These are phyloP conservation scores for Blastobasis adustella DNA, from an alignment of 2,888 invertebrate genomes.

Conservation along the genomic window DNA sequence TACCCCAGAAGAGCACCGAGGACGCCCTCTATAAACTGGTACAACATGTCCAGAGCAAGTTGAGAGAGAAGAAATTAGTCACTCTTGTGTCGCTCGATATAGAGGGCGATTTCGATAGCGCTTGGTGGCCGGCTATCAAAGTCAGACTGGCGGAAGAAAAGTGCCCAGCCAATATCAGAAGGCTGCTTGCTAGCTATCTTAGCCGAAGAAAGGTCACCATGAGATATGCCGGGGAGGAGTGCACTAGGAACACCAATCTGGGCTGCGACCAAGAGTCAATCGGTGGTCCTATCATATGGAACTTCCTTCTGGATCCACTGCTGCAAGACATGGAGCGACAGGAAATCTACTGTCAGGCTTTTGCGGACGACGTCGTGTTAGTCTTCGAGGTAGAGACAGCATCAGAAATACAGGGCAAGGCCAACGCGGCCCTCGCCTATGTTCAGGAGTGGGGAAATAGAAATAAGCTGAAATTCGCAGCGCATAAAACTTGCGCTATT, in stretches of 20 bases:
- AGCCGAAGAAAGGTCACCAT: background rate
- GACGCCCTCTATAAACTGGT: too few species aligned
- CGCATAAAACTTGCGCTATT: background rate
- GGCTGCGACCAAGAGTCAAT: constrained; percentile 9
- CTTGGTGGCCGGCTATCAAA: background rate
- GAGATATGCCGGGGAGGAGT: constrained; percentile 1
- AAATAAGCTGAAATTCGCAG: too few species aligned
- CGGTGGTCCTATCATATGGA: constrained; percentile 15
- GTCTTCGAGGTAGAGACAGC: too few species aligned
- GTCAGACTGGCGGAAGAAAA: background rate
- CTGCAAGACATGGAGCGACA: too few species aligned
- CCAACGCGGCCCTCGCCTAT: too few species aligned
- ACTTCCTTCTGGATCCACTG: constrained; percentile 1
- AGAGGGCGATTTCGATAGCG: background rate
- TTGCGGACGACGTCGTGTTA: too few species aligned
- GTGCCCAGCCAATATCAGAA: background rate
- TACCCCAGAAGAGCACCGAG: too few species aligned
- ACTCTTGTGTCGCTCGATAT: background rate
- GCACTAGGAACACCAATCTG: background rate
- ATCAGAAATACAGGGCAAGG: too few species aligned
- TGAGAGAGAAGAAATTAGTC: background rate
- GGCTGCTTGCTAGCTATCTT: background rate
- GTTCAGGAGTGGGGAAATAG: too few species aligned
- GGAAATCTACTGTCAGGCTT: too few species aligned
- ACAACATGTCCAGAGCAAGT: background rate